These are phyloP conservation scores for Zaprionus camerounensis DNA, from an alignment of 1,140 invertebrate species.

Conservation along the genomic window DNA sequence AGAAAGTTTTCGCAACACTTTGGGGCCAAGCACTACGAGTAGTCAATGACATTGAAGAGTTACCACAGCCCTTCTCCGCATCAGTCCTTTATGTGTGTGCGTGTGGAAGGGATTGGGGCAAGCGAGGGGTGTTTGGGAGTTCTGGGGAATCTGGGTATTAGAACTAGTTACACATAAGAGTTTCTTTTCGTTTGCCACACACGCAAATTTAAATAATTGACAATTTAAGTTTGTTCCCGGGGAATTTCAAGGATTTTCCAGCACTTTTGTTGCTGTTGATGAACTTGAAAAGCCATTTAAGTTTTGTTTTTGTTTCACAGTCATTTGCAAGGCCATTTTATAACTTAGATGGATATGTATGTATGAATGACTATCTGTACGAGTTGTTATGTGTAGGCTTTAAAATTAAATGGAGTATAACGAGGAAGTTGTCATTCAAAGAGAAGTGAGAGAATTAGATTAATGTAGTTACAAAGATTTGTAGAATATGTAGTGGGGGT, in stretches of 20 bases:
- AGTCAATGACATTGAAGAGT: slow-evolving; percentile 68
- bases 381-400: not conserved
- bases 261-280: slow-evolving; percentile 20
- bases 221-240: slow-evolving; percentile 46
- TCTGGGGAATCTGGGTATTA: slow-evolving; percentile 18
- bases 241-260: slow-evolving; percentile 32
- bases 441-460: not conserved
- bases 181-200: slow-evolving; percentile 28
- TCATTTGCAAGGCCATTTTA: slow-evolving; percentile 6
- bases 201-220: slow-evolving; percentile 52
- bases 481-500: too few species aligned
- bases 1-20: slow-evolving; percentile 59
- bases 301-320: slow-evolving; percentile 1
- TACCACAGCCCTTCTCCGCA: slow-evolving; percentile 4
- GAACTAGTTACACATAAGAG: slow-evolving; percentile 40
- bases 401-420: not conserved
- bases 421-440: not conserved
- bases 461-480: too few species aligned
- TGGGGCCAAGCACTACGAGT: slow-evolving; percentile 55
- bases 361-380: not conserved
- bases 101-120: not conserved
- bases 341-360: not conserved
- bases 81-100: slow-evolving; percentile 14
- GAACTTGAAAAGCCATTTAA: slow-evolving; percentile 31
- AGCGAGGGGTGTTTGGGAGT: not conserved